phyloP scores from a whole-genome alignment of 2,888 invertebrate species.

The Polydrusus pterygomalis region DNA sequence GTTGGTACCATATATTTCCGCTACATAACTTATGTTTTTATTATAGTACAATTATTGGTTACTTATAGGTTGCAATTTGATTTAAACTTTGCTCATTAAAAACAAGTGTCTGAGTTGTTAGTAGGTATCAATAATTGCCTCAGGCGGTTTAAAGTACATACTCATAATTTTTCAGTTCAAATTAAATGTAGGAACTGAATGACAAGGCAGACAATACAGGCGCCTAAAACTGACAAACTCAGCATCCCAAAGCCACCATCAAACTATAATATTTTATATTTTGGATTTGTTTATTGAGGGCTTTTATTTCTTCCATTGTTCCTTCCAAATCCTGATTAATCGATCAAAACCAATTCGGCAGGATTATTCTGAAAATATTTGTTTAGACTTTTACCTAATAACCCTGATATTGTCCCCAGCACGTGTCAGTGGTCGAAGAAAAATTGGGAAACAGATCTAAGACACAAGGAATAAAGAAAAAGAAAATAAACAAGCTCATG shows the following conservation, averaged over 20 bases:
- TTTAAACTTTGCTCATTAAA: too few relatives aligned
- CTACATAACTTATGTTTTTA: too few relatives aligned
- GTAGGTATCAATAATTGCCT: too few relatives aligned
- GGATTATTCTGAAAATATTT: conserved; percentile 43
- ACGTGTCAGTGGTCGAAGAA: conserved; percentile 50
- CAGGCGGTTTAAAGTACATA: too few relatives aligned
- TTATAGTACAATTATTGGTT: too few relatives aligned
- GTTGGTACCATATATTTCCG: too few relatives aligned
- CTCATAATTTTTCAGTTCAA: too few relatives aligned
- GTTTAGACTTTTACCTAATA: conserved; percentile 55
- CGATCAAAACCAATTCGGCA: conserved; percentile 27
- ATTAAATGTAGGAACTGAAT: too few relatives aligned
- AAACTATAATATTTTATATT: conserved; percentile 10
- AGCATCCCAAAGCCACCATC: background rate
- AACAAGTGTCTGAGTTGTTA: too few relatives aligned
- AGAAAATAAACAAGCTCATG: conserved; percentile 33
- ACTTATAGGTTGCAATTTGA: too few relatives aligned
- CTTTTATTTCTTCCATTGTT: too few relatives aligned
- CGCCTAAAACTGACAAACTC: background rate
- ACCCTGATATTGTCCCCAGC: conserved; percentile 48
- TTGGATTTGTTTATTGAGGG: conserved; percentile 6
- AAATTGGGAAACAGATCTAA: conserved; percentile 49
- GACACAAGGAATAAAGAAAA: conserved; percentile 45
- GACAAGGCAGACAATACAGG: too few relatives aligned
- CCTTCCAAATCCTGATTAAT: conserved; percentile 28